Base-by-base conservation (phyloP, 2,797 vertebrate genomes). In the Platalea minor region DNA sequence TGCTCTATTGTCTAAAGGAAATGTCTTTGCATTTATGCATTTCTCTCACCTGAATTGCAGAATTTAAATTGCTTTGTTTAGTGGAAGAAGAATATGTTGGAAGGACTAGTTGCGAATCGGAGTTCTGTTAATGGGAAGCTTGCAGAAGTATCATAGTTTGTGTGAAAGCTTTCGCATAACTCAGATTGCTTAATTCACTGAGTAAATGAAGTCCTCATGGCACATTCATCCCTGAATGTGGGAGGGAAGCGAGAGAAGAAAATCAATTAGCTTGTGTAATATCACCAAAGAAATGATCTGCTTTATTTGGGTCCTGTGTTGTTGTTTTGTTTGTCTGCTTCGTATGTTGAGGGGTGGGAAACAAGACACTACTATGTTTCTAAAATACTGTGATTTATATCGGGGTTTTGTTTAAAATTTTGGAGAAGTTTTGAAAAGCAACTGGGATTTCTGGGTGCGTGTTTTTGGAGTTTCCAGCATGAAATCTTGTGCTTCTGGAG, bases 141-240 rank as follows among this genome's bases (percentile, higher is more conserved):
- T 94, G 88, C 86, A 92, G 89, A 78, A 84, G 61, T 95, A 94
- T 91, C 51, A 11, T 37, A 51, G 56, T 89, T 93, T 81, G 79
- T 79, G 41, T 92, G 84, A 77, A 95, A 95, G 57, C 28, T 91
- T 89, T 92, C 8, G 0, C 37, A 3, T 84, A 93, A 63, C 21
- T 78, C 23, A 21, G 53, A 65, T 96, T 96, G 94, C 95, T 97
- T 95, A 95, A 97, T 96, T 96, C 78, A 54, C 93, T 18, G 56
- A 95, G 95, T 86, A 96, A 96, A 97, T 95, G 63, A 74, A 95
- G 81, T 89, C 69, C 72, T 84, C 46, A 23, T 83, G 89, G 83
- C 35, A 85, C 59, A 77, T 94, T 91, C 93, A 93, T 57, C 90
- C 73, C 84, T 59, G 33, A 93, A 43, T 74, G 77, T 79, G 54